Evolutionary conservation across 1,140 invertebrate species (phyloP).

Genomic region (Armadillidium nasatum): DNA sequence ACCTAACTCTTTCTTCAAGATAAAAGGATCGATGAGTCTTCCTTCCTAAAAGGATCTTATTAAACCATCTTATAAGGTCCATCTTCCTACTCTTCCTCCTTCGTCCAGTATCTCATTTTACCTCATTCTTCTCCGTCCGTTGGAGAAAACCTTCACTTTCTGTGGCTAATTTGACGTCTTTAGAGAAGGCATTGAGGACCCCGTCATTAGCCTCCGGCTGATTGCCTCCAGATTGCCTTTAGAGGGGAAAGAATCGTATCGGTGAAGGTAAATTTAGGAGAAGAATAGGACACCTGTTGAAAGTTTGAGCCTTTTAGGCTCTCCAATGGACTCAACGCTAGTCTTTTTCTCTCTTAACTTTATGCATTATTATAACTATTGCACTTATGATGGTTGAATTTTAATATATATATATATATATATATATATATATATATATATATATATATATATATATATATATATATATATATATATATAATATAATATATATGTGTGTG

Average conservation of each 20-base stretch:
- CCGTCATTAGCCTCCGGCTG: not conserved
- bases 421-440: not conserved
- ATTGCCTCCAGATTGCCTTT: slow-evolving; percentile 2
- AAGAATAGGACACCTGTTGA: slow-evolving; percentile 9
- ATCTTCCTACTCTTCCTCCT: too few species aligned
- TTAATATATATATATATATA: slow-evolving; percentile 5
- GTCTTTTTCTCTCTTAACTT: too few species aligned
- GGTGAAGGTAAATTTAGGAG: not conserved
- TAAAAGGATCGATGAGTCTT: too few species aligned
- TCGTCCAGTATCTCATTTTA: too few species aligned
- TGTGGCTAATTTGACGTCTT: slow-evolving; percentile 3
- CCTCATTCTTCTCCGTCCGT: too few species aligned
- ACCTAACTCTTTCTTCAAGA: too few species aligned
- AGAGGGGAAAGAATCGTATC: not conserved
- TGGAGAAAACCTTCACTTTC: not conserved
- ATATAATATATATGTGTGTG: not conserved
- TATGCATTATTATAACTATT: too few species aligned
- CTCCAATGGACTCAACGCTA: too few species aligned
- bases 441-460: not conserved
- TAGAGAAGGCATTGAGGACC: not conserved
- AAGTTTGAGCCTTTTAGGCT: not conserved
- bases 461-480: slow-evolving; percentile 11
- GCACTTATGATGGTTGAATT: not conserved
- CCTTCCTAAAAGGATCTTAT: too few species aligned
- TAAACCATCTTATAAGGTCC: too few species aligned